These are phyloP conservation scores for Drosophila nr. fundita DNA, from an alignment of 2,888 invertebrate genomes.

Conservation along the genomic window DNA sequence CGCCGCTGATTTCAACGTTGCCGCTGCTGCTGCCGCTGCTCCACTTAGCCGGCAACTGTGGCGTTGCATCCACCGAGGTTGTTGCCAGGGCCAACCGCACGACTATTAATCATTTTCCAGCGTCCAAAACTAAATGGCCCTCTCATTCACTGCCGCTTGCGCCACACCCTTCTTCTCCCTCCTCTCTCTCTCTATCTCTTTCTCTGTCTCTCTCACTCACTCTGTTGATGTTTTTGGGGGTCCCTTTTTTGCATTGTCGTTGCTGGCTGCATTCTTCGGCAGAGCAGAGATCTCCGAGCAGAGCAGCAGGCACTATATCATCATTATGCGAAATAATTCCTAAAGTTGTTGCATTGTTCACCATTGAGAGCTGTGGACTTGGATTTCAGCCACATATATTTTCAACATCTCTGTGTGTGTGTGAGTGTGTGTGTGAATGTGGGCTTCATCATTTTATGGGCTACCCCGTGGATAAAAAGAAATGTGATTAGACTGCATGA, in stretches of 20 bases:
- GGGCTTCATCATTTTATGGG: slow-evolving; percentile 22
- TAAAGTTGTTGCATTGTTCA: slow-evolving; percentile 59
- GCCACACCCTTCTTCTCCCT: slow-evolving; percentile 1
- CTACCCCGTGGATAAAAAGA: slow-evolving; percentile 1
- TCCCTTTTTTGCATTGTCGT: slow-evolving; percentile 61
- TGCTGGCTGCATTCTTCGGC: slow-evolving; percentile 57
- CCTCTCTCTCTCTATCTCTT: slow-evolving; percentile 1
- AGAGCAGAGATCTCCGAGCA: slow-evolving; percentile 1
- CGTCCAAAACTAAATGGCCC: slow-evolving; percentile 73
- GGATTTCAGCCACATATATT: slow-evolving; percentile 28
- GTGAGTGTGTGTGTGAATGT: slow-evolving; percentile 2
- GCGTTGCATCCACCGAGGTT: slow-evolving; percentile 57
- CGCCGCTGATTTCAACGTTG: slow-evolving; percentile 62
- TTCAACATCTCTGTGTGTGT: not conserved
- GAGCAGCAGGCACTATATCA: slow-evolving; percentile 66
- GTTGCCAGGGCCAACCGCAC: slow-evolving; percentile 63
- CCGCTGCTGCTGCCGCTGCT: slow-evolving; percentile 45
- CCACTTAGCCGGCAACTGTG: slow-evolving; percentile 60
- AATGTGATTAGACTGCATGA: slow-evolving; percentile 7
- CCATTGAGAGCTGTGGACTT: slow-evolving; percentile 46
- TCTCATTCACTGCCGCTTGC: slow-evolving; percentile 54
- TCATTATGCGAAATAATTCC: slow-evolving; percentile 69
- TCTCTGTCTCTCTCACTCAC: slow-evolving; percentile 15
- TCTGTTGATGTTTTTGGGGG: slow-evolving; percentile 36
- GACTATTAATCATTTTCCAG: slow-evolving; percentile 79